phyloP scores from a whole-genome alignment of 2,113 vertebrate genomes.

The Nothoprocta pentlandii region DNA sequence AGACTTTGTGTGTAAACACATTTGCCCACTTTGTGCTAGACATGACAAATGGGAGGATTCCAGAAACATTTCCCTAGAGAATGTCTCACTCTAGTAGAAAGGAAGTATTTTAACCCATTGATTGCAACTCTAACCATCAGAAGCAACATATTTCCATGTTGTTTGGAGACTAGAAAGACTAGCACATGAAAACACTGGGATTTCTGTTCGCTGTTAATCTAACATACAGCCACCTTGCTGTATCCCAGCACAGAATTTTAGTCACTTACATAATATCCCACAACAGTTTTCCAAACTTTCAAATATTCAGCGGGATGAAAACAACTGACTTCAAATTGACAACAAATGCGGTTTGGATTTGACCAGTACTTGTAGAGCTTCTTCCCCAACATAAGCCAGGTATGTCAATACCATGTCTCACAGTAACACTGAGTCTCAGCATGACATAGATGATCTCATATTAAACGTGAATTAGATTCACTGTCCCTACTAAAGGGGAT shows the following conservation, averaged over 20 bases:
- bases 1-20: background rate
- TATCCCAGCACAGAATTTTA: background rate
- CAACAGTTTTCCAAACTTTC: background rate
- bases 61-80: background rate
- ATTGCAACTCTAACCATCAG: no score
- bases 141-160: background rate
- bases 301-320: background rate
- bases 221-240: background rate
- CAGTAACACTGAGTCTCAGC: background rate
- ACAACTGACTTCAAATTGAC: background rate
- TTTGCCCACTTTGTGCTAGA: background rate
- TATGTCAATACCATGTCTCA: background rate
- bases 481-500: background rate
- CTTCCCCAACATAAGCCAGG: background rate
- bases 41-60: background rate
- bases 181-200: background rate
- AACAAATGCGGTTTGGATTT: background rate
- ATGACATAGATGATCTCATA: background rate
- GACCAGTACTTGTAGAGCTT: background rate
- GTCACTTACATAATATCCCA: background rate
- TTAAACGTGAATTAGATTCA: background rate
- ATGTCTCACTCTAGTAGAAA: background rate
- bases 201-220: background rate
- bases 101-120: background rate
- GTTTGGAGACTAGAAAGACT: background rate